Conservation (phyloP, 35 echinoderm and acorn worm genomes). For the Patiria miniata region DNA sequence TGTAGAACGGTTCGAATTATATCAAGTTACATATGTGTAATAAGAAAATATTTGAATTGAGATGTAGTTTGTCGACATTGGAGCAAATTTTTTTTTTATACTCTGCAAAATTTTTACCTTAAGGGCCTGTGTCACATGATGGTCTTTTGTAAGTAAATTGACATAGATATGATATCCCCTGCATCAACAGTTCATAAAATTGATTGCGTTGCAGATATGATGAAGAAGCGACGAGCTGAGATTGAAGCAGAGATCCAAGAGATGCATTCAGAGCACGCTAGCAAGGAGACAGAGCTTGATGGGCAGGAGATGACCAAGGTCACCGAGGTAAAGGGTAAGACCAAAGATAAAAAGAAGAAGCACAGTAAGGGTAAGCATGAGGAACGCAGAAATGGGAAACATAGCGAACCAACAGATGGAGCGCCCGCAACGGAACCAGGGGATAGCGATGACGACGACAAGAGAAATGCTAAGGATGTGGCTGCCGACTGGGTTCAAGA, state of each 20-base stretch:
- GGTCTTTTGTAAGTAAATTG: neutral
- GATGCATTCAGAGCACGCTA: constrained; percentile 15
- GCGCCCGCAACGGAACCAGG: neutral
- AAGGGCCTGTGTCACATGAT: neutral
- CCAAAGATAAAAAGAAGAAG: constrained; percentile 38
- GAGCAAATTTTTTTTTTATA: too few relatives aligned
- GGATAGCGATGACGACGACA: neutral
- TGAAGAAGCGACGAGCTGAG: constrained; percentile 49
- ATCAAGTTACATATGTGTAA: too few relatives aligned
- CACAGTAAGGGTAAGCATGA: constrained; percentile 29
- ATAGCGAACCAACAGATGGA: constrained; percentile 1
- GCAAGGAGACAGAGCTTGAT: too few relatives aligned
- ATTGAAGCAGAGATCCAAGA: constrained; percentile 47
- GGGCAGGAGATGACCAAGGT: constrained; percentile 20
- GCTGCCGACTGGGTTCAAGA: neutral
- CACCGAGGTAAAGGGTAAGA: constrained; percentile 60
- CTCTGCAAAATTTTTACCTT: neutral
- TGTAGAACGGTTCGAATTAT: too few relatives aligned
- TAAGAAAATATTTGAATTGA: too few relatives aligned
- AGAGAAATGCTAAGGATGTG: neutral
- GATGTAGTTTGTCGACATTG: too few relatives aligned
- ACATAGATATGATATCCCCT: neutral
- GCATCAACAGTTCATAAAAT: neutral
- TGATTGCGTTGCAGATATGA: constrained; percentile 21
- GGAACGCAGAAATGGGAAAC: constrained; percentile 46